A percentile compares a stretch with the other conserved stretches of the same genome.
Evolutionary conservation across 2,888 invertebrate species (phyloP).

Genomic region (Dascillus cervinus): DNA sequence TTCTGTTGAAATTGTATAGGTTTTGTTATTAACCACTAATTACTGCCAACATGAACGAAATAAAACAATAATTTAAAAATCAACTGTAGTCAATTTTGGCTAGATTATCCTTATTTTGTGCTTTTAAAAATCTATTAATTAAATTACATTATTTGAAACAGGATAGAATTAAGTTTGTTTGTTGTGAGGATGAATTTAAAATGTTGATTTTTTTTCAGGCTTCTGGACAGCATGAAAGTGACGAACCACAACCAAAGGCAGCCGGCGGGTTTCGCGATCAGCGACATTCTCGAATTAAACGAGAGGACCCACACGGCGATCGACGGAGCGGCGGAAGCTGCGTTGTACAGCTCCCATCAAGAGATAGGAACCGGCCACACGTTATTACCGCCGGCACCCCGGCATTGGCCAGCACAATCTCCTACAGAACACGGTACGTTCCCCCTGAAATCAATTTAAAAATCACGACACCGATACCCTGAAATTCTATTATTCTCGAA

Average conservation of each 20-base stretch:
- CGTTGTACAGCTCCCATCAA: slow-evolving; percentile 25
- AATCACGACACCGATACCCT: slow-evolving; percentile 14
- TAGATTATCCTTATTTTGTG: too few relatives aligned
- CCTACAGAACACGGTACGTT: slow-evolving; percentile 26
- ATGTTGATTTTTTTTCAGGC: slow-evolving; percentile 52
- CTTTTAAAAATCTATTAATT: too few relatives aligned
- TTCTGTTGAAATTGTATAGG: too few relatives aligned
- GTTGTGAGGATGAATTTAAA: neutral
- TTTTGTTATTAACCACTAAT: too few relatives aligned
- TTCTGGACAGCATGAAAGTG: slow-evolving; percentile 77
- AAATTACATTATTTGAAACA: too few relatives aligned
- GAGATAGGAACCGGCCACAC: slow-evolving; percentile 38
- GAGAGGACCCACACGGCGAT: slow-evolving; percentile 50
- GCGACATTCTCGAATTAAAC: slow-evolving; percentile 87
- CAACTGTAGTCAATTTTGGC: too few relatives aligned
- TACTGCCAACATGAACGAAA: too few relatives aligned
- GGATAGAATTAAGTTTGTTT: neutral
- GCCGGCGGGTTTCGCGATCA: slow-evolving; percentile 82
- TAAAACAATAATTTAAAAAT: too few relatives aligned
- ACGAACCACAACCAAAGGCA: slow-evolving; percentile 54
- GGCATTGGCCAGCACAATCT: slow-evolving; percentile 32
- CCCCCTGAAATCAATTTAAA: slow-evolving; percentile 1
- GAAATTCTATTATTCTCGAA: slow-evolving; percentile 12
- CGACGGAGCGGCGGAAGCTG: slow-evolving; percentile 35
- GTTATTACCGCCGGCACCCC: slow-evolving; percentile 23